Percentiles rank a stretch among this genome's conserved stretches.
These are phyloP conservation scores for Arbacia lixula DNA, from an alignment of 53 echinoderm and acorn worm genomes.

Conservation along the genomic window DNA sequence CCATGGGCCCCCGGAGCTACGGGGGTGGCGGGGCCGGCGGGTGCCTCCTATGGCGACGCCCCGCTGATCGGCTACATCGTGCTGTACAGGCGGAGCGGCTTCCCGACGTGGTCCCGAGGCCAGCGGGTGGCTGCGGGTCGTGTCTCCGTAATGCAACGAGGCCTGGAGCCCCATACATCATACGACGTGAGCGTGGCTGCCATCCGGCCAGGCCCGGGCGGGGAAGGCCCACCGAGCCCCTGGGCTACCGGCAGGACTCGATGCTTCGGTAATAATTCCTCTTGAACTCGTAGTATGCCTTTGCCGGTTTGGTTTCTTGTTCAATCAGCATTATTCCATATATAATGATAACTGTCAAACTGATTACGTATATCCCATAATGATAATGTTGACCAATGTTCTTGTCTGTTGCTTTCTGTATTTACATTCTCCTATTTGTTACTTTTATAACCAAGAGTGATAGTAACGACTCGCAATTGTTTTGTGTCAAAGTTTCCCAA, in stretches of 20 bases:
- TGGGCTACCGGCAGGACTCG: constrained; percentile 14
- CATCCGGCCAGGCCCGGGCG: constrained; percentile 27
- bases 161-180: constrained; percentile 35
- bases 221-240: constrained; percentile 23
- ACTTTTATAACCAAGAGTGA: too few relatives aligned
- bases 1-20: constrained; percentile 1
- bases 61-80: constrained; percentile 28
- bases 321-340: neutral
- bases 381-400: too few relatives aligned
- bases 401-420: too few relatives aligned
- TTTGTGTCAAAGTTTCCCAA: too few relatives aligned
- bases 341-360: too few relatives aligned
- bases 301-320: neutral
- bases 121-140: constrained; percentile 23
- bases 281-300: neutral
- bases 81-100: constrained; percentile 15
- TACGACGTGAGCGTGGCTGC: constrained; percentile 46
- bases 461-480: too few relatives aligned
- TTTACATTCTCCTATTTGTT: too few relatives aligned
- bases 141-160: neutral
- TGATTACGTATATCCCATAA: too few relatives aligned
- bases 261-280: constrained; percentile 29
- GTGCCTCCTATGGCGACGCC: constrained; percentile 26
- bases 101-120: neutral
- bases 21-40: neutral